Evolutionary conservation across 30 jellyfish, hydroid and myxozoan species (phyloP).

Genomic region (Calvadosia cruxmelitensis): DNA sequence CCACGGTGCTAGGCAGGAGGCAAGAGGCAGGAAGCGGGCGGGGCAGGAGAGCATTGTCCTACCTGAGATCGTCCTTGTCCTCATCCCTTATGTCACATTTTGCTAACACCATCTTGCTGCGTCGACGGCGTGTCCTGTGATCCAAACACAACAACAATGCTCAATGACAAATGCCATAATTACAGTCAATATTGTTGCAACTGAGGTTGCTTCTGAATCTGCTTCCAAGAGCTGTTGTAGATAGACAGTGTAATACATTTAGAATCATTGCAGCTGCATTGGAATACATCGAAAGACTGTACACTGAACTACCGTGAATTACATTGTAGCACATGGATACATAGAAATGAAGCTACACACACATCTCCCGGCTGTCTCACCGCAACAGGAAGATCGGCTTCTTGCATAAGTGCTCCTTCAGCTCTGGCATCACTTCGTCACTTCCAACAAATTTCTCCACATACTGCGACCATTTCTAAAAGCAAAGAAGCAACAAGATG

Average conservation of each 20-base stretch:
- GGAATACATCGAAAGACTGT: too few species aligned
- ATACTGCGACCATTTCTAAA: slow-evolving; percentile 82
- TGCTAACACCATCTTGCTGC: background rate
- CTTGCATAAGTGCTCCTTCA: slow-evolving; percentile 51
- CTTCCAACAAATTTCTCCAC: slow-evolving; percentile 71
- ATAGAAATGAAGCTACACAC: background rate
- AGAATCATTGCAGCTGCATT: too few species aligned
- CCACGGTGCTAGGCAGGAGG: too few species aligned
- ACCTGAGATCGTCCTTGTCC: background rate
- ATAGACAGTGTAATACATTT: too few species aligned
- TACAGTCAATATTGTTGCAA: too few species aligned
- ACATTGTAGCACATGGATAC: too few species aligned
- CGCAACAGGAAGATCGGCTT: slow-evolving; percentile 56
- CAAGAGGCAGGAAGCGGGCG: too few species aligned
- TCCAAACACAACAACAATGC: too few species aligned
- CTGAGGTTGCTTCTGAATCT: too few species aligned
- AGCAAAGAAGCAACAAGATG: background rate
- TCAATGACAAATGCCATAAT: too few species aligned
- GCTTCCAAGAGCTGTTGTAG: too few species aligned
- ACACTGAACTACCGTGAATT: too few species aligned
- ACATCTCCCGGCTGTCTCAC: slow-evolving; percentile 7
- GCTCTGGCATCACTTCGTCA: slow-evolving; percentile 50
- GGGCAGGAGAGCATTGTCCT: background rate
- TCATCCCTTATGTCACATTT: background rate
- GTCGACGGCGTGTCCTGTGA: background rate